Percentiles rank a stretch among this genome's conserved stretches.
Evolutionary conservation across 1,140 invertebrate genomes (phyloP).

Genomic region (Zeugodacus cucurbitae): DNA sequence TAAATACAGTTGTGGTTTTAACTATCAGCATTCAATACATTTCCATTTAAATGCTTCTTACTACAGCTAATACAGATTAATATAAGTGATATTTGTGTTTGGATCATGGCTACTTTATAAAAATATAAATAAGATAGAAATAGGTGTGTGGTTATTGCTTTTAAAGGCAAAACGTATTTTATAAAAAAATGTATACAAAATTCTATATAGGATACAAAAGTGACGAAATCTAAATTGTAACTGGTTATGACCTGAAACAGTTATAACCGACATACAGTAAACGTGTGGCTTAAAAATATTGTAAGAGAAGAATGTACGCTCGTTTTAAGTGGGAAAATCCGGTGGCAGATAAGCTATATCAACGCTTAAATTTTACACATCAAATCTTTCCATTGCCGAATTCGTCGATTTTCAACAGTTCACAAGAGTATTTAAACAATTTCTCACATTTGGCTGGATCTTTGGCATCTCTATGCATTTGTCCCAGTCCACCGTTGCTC

Average conservation of each 20-base stretch:
- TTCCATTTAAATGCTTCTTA: background rate
- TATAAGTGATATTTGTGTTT: background rate
- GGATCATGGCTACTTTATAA: background rate
- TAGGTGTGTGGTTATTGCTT: too few relatives aligned
- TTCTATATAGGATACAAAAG: background rate
- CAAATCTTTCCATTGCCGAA: slow-evolving; percentile 49
- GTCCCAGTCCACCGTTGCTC: slow-evolving; percentile 72
- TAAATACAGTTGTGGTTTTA: background rate
- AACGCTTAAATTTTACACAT: background rate
- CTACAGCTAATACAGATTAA: background rate
- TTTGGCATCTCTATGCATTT: slow-evolving; percentile 56
- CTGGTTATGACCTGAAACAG: too few relatives aligned
- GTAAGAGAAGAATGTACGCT: background rate
- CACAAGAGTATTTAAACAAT: slow-evolving; percentile 68
- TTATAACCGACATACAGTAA: too few relatives aligned
- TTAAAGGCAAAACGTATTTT: too few relatives aligned
- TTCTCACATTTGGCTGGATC: slow-evolving; percentile 62
- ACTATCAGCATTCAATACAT: background rate
- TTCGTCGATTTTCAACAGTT: slow-evolving; percentile 66
- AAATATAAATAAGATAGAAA: too few relatives aligned
- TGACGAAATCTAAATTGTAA: background rate
- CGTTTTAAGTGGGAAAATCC: background rate
- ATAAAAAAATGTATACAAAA: background rate
- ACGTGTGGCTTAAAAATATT: background rate
- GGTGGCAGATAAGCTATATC: background rate